Base-by-base conservation (phyloP, 1,140 invertebrate species). In the Neodiprion virginianus region DNA sequence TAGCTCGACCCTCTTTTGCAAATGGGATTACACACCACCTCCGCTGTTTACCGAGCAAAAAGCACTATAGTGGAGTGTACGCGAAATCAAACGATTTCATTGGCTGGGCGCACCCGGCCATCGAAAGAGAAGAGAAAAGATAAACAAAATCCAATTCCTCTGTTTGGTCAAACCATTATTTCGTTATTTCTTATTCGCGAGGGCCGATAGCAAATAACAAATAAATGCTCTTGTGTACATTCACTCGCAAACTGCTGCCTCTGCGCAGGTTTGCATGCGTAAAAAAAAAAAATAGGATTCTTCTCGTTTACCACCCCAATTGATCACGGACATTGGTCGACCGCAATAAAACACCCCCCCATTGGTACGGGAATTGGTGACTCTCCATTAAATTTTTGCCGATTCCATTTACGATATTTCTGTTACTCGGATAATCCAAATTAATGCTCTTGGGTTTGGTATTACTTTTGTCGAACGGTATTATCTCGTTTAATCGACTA, bases 341-440 rank as follows among this genome's bases (percentile, higher is more conserved):
- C 53, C 53, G 53, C n/a, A 61, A 61, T 61, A 61, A 61, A 61
- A 61, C 3, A 12, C 53, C 53, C 28, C 28, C 28, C 28, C 28
- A 40, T 61, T 61, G 53, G 53, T 61, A 7, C 53, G 53, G 28
- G 28, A 40, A 40, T 40, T 40, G 28, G 28, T 40, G 28, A 40
- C 28, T 40, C 28, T 40, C 28, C 28, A 40, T 40, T 40, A 40
- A 40, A 40, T 61, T 61, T 61, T 61, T 61, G 53, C 11, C 11
- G 53, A 61, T 61, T 61, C n/a, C 53, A 61, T 61, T 61, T 12
- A 61, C 53, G 53, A 61, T 61, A 61, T 61, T 61, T 61, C 53
- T 61, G 28, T 17, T 61, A 61, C 11, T 4, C 5, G 53, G 7
- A 61, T 61, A 61, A 61, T 61, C 53, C 53, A 17, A 61, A 61